phyloP scores from a whole-genome alignment of 1,140 invertebrate species.

The Hyposmocoma kahamanoa region DNA sequence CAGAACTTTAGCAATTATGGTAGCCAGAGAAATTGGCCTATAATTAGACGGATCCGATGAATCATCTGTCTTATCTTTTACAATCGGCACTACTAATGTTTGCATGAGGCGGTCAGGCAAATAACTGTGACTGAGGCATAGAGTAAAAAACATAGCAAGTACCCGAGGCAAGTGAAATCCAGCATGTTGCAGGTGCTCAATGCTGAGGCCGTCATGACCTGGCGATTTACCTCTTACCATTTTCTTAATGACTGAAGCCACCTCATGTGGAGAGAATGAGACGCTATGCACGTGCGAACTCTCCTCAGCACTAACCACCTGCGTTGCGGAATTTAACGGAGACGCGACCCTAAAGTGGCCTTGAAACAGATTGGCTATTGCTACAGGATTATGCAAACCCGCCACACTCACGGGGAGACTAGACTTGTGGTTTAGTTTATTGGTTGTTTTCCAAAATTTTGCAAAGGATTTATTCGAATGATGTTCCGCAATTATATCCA shows the following conservation, averaged over 20 bases:
- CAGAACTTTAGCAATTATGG: too few relatives aligned
- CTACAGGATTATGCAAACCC: neutral
- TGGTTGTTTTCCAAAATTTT: slow-evolving; percentile 6
- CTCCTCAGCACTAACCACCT: neutral
- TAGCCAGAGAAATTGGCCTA: too few relatives aligned
- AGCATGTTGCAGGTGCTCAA: slow-evolving; percentile 6
- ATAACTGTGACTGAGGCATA: too few relatives aligned
- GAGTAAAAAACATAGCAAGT: slow-evolving; percentile 3
- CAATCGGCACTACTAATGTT: slow-evolving; percentile 10
- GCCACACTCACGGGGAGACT: slow-evolving; percentile 1
- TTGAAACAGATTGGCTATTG: neutral
- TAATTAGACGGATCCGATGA: too few relatives aligned
- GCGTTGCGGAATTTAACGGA: neutral
- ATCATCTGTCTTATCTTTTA: too few relatives aligned
- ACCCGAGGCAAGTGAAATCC: slow-evolving; percentile 4
- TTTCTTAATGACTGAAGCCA: neutral
- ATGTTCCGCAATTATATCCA: slow-evolving; percentile 1
- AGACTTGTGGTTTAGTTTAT: neutral
- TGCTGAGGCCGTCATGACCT: slow-evolving; percentile 9
- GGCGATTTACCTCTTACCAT: slow-evolving; percentile 8
- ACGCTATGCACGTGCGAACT: neutral
- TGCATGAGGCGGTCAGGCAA: too few relatives aligned
- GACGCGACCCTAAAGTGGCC: neutral
- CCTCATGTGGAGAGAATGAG: neutral
- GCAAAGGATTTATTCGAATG: slow-evolving; percentile 3